Percentiles rank a stretch among this genome's conserved stretches.
phyloP scores from a whole-genome alignment of 2,113 vertebrate species.

The Protobothrops mucrosquamatus region DNA sequence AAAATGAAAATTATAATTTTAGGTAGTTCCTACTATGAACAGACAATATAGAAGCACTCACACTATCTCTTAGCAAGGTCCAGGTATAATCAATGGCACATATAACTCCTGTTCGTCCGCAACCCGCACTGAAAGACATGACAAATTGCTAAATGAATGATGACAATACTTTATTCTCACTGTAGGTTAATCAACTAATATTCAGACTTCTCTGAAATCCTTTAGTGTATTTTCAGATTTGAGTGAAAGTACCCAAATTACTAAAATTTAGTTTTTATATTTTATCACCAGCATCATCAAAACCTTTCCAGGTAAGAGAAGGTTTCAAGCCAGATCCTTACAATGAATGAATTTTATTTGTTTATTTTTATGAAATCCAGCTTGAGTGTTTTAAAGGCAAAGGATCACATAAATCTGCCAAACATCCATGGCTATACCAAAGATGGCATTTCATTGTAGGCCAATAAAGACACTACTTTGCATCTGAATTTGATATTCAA shows the following conservation, averaged over 20 bases:
- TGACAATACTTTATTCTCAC: background rate
- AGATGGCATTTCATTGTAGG: rapidly evolving
- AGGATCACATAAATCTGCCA: background rate
- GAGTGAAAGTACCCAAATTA: background rate
- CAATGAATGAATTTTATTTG: background rate
- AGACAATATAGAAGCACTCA: slow-evolving; percentile 60
- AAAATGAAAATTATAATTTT: background rate
- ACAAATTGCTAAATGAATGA: background rate
- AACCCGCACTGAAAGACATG: slow-evolving; percentile 86
- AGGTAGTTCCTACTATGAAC: background rate
- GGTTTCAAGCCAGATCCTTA: background rate
- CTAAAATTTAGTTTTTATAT: background rate
- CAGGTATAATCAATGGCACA: slow-evolving; percentile 92
- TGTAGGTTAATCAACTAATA: background rate
- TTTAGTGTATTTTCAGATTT: background rate
- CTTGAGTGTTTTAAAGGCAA: background rate
- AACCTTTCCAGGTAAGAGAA: background rate
- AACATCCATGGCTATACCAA: background rate
- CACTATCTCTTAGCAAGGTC: slow-evolving; percentile 86
- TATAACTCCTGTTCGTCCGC: slow-evolving; percentile 90
- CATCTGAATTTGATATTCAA: background rate
- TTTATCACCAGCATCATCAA: background rate
- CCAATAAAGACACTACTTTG: rapidly evolving
- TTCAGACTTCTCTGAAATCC: background rate
- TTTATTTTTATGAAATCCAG: background rate